phyloP scores from a whole-genome alignment of 2,113 vertebrate species.

The Catharus fuscescens region DNA sequence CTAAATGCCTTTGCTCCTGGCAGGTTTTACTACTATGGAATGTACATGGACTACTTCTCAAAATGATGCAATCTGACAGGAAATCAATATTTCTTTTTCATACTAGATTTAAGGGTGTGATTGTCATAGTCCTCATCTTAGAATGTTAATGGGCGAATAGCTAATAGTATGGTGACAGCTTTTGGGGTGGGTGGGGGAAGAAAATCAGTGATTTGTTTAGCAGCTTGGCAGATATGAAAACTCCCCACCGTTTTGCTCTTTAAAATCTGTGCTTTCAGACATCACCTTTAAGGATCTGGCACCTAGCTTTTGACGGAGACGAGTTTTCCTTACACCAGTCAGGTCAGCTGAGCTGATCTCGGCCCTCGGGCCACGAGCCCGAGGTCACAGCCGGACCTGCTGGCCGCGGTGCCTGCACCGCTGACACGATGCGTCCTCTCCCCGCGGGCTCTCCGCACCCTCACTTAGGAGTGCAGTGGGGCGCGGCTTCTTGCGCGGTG shows the following conservation, averaged over 20 bases:
- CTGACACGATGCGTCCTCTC: background rate
- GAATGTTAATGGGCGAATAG: slow-evolving; percentile 74
- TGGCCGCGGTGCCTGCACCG: background rate
- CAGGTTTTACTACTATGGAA: slow-evolving; percentile 72
- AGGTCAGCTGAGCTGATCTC: background rate
- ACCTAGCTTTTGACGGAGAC: background rate
- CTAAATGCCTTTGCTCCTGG: slow-evolving; percentile 76
- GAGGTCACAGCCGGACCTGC: background rate
- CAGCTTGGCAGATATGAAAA: background rate
- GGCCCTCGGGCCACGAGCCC: background rate
- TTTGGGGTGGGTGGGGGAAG: rapidly evolving
- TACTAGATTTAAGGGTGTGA: slow-evolving; percentile 84
- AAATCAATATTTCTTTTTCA: slow-evolving; percentile 90
- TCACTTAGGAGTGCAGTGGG: background rate
- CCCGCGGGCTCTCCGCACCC: background rate
- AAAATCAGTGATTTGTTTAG: background rate
- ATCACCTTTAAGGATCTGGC: background rate
- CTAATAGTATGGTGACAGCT: slow-evolving; percentile 51
- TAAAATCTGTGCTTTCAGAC: background rate
- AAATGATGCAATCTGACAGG: slow-evolving; percentile 88
- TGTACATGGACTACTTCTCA: slow-evolving; percentile 75
- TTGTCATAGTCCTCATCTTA: slow-evolving; percentile 83
- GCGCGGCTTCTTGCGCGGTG: background rate
- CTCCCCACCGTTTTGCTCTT: background rate
- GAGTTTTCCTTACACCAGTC: background rate